Evolutionary conservation across 2,797 vertebrate genomes (phyloP), one percentile per base, ranked within the genome.

Genomic region (Sternarchorhynchus goeldii): DNA sequence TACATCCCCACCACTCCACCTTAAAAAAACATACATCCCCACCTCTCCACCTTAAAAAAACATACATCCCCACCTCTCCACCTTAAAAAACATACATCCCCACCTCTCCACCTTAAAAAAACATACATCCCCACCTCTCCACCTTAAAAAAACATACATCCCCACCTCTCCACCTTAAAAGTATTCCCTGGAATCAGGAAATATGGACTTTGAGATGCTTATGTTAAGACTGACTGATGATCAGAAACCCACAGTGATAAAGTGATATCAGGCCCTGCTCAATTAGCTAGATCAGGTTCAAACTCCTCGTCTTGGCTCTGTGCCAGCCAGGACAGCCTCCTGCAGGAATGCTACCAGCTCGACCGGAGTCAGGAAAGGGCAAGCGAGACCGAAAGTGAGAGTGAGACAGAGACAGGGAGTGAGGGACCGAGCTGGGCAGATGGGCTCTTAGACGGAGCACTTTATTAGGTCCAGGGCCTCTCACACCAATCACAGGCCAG

Each of bases 401-500:
- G 53, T 67, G 62, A 72, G 68, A 70, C 65, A 56, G 6, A 75
- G 55, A n/a, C 7, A 70, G 36, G 77, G 41, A 76, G 17, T n/a
- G 16, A 55, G 45, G 45, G 39, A 73, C 45, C 16, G 31, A 8
- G 53, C 7, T 62, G 29, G 68, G 63, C 25, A 63, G 71, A 79
- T 77, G 66, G 45, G 60, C 39, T 72, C 50, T 77, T 55, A 56
- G 66, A 66, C 20, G 32, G 45, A 57, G 12, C 41, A 59, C 53
- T 63, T 77, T 71, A 75, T 53, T 71, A 78, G 75, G 57, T 82
- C 58, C 67, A 39, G 32, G 53, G 68, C 60, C n/a, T 78, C 73
- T 76, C 72, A 66, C 77, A 71, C 78, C 78, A 81, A 80, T 85
- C 77, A 74, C 66, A 21, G 53, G 71, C 60, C 70, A 53, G 6